Conservation (phyloP, 2,113 vertebrate genomes). For the Haplotaxodon microlepis region DNA sequence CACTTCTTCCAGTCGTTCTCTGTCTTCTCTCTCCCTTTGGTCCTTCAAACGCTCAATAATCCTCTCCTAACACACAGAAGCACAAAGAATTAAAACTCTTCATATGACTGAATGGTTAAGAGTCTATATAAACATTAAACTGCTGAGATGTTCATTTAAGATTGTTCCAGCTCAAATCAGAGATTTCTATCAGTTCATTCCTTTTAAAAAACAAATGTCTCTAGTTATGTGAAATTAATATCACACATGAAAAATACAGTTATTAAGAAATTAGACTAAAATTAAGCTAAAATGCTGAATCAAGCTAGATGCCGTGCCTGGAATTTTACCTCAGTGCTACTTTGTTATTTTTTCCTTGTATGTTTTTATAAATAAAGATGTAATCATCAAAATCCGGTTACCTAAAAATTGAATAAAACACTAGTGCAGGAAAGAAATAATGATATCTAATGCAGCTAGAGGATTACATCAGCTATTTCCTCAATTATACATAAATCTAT, state of each 20-base stretch:
- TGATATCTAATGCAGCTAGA: background rate
- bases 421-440: background rate
- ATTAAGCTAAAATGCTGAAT: background rate
- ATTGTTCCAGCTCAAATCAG: background rate
- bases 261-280: background rate
- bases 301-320: background rate
- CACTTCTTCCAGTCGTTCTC: conserved; percentile 91
- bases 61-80: conserved; percentile 78
- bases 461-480: background rate
- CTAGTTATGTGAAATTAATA: background rate
- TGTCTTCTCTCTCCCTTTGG: conserved; percentile 93
- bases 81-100: background rate
- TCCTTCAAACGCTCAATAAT: conserved; percentile 98
- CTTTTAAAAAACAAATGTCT: background rate
- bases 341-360: background rate
- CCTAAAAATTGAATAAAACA: background rate
- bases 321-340: background rate
- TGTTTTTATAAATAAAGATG: background rate
- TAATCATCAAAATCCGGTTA: background rate
- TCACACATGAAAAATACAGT: background rate
- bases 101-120: background rate
- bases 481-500: background rate
- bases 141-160: background rate
- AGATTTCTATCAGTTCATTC: background rate
- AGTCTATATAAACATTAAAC: background rate